Evolutionary conservation across 1,140 invertebrate species (phyloP).

Genomic region (Meloidogyne floridensis): DNA sequence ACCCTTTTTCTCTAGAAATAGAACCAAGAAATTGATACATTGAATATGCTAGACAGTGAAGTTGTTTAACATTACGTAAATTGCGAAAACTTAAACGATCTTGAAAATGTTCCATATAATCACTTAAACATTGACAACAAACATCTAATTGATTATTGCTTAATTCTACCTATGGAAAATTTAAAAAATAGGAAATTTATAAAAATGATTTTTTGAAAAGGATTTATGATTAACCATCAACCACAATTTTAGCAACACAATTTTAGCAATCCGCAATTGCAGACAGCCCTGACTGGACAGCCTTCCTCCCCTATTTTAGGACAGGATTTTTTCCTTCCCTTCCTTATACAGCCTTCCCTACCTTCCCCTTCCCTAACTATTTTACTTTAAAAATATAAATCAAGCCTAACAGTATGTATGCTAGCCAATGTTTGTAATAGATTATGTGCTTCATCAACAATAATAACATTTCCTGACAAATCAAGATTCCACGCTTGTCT

Average conservation of each 20-base stretch:
- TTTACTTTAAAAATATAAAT: not conserved
- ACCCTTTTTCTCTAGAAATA: conserved; percentile 29
- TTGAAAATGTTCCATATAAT: conserved; percentile 79
- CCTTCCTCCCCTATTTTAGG: no score
- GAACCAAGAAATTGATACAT: conserved; percentile 71
- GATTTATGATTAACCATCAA: no score
- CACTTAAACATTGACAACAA: conserved; percentile 56
- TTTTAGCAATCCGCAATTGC: no score
- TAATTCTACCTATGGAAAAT: conserved; percentile 68
- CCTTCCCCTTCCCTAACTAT: no score
- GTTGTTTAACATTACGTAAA: conserved; percentile 81
- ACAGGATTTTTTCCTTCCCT: no score
- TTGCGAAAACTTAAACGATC: conserved; percentile 79
- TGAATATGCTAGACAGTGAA: conserved; percentile 79
- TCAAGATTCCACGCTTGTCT: conserved; percentile 74
- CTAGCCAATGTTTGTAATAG: conserved; percentile 84
- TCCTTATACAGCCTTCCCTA: no score
- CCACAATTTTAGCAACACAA: no score
- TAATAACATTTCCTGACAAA: conserved; percentile 80
- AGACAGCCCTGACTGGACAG: no score
- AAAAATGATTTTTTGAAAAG: not conserved
- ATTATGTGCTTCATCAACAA: conserved; percentile 97
- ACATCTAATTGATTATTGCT: conserved; percentile 73
- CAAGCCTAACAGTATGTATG: conserved; percentile 74
- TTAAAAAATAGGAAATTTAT: not conserved